Percentiles rank a stretch among this genome's conserved stretches.
Conservation (phyloP, 2,797 vertebrate species). For the Chloroceryle inda region DNA sequence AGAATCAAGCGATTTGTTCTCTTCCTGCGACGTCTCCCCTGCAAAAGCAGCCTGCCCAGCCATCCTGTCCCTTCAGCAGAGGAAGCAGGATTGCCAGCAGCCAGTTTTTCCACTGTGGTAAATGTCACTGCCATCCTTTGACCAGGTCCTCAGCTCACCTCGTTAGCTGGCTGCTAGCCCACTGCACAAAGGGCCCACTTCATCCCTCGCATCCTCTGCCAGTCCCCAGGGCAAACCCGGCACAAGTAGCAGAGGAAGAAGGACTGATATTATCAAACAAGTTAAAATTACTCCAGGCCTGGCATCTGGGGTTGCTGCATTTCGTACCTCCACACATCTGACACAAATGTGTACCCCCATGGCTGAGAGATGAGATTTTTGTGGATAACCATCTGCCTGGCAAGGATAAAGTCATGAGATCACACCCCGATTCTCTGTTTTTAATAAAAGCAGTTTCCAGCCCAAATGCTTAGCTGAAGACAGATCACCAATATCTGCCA, state of each 20-base stretch:
- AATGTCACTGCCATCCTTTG: slow-evolving; percentile 20
- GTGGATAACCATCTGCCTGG: neutral
- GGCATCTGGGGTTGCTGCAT: neutral
- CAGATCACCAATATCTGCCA: neutral
- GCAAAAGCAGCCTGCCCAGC: slow-evolving; percentile 6
- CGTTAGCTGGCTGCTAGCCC: neutral
- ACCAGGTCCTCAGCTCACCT: slow-evolving; percentile 8
- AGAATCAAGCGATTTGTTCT: neutral
- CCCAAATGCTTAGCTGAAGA: neutral
- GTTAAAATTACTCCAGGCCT: neutral
- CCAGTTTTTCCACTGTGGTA: neutral
- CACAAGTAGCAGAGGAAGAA: neutral
- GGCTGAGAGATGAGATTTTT: neutral
- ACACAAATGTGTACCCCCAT: rapidly evolving
- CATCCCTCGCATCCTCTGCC: neutral
- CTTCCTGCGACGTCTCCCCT: neutral
- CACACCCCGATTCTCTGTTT: neutral
- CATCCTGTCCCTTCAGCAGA: slow-evolving; percentile 21
- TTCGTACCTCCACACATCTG: neutral
- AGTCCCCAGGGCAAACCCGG: neutral
- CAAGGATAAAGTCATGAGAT: neutral
- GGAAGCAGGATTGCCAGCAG: slow-evolving; percentile 39
- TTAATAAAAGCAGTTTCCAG: neutral
- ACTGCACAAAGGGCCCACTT: rapidly evolving
- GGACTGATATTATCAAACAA: neutral